These are phyloP conservation scores for Pagrus major DNA, from an alignment of 2,113 vertebrate genomes.

Conservation along the genomic window DNA sequence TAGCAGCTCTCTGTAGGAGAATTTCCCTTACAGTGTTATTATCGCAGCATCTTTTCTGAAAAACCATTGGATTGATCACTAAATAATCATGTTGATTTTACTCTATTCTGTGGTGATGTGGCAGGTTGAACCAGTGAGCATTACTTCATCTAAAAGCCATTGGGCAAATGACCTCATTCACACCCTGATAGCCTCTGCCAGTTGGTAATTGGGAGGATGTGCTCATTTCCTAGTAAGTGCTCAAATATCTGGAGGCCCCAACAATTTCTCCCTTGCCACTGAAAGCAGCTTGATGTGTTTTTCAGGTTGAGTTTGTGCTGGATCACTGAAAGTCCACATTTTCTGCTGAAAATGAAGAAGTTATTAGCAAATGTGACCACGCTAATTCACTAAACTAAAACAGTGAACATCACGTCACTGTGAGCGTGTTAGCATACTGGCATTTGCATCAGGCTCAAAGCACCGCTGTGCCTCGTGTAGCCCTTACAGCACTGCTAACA, in stretches of 20 bases:
- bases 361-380: no score
- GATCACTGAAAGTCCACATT: conserved; percentile 9
- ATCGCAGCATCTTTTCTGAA: background rate
- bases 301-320: background rate
- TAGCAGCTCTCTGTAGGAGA: no score
- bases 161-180: conserved; percentile 37
- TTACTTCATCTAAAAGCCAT: conserved; percentile 28
- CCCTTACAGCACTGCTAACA: no score
- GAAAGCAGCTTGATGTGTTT: background rate
- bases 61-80: conserved; percentile 25
- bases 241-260: conserved; percentile 21
- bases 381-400: no score
- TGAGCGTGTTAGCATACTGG: no score
- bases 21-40: no score
- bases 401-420: no score
- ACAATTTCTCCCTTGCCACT: background rate
- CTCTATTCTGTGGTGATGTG: conserved; percentile 8
- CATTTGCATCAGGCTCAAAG: no score
- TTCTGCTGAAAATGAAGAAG: background rate
- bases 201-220: conserved; percentile 10
- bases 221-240: conserved; percentile 23
- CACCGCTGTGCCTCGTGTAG: no score
- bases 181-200: background rate
- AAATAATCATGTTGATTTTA: background rate
- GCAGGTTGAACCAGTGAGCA: background rate